A percentile compares a stretch with the other conserved stretches of the same genome.
These are phyloP conservation scores for Venustaconcha ellipsiformis DNA, from an alignment of 1,140 invertebrate genomes.

Conservation along the genomic window DNA sequence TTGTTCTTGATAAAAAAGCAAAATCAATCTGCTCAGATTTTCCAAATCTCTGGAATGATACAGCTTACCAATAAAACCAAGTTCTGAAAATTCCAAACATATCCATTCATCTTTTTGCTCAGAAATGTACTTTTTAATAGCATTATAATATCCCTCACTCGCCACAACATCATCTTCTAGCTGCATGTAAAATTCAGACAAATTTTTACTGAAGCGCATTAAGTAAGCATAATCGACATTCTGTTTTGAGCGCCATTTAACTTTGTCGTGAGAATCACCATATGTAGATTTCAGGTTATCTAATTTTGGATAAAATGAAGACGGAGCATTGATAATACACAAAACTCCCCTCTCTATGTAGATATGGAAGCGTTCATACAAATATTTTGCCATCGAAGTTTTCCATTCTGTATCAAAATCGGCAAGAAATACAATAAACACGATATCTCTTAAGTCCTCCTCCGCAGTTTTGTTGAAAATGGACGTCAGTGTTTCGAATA, in stretches of 20 bases:
- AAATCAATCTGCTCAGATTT: constrained; percentile 55
- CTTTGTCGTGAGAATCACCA: constrained; percentile 50
- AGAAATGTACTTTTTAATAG: constrained; percentile 53
- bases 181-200: constrained; percentile 62
- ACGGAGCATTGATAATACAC: constrained; percentile 57
- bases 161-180: constrained; percentile 64
- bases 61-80: constrained; percentile 66
- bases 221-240: constrained; percentile 61
- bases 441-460: constrained; percentile 20
- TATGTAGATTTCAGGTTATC: constrained; percentile 61
- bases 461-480: constrained; percentile 33
- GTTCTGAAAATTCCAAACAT: constrained; percentile 60
- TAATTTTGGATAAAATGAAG: constrained; percentile 55
- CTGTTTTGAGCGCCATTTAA: constrained; percentile 65
- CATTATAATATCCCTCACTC: constrained; percentile 48
- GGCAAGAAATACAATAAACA: constrained; percentile 40
- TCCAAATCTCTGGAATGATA: constrained; percentile 59
- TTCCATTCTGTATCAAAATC: constrained; percentile 40
- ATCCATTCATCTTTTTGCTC: constrained; percentile 50
- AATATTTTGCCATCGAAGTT: constrained; percentile 21
- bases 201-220: constrained; percentile 55
- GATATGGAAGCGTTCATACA: constrained; percentile 33
- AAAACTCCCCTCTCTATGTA: constrained; percentile 51
- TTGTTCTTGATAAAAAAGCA: constrained; percentile 65
- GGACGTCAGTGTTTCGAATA: constrained; percentile 28